These are phyloP conservation scores for Hypsopygia costalis DNA, from an alignment of 2,888 invertebrate genomes.

Conservation along the genomic window DNA sequence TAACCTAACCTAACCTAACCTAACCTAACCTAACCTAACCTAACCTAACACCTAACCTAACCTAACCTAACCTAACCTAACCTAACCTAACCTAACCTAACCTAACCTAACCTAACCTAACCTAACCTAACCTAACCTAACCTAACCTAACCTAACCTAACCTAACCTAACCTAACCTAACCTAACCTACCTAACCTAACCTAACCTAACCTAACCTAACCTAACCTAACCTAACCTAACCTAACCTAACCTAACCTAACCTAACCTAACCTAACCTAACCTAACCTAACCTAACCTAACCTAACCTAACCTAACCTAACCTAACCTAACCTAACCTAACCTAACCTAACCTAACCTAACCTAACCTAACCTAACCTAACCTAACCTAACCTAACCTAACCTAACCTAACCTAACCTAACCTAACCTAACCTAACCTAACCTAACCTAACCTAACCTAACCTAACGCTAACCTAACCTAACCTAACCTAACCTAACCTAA, in stretches of 20 bases:
- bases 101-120: slow-evolving; percentile 16
- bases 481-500: slow-evolving; percentile 12
- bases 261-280: slow-evolving; percentile 18
- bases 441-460: slow-evolving; percentile 13
- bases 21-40: slow-evolving; percentile 18
- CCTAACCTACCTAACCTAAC: slow-evolving; percentile 14
- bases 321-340: slow-evolving; percentile 14
- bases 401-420: slow-evolving; percentile 15
- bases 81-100: slow-evolving; percentile 14
- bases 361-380: slow-evolving; percentile 13
- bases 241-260: slow-evolving; percentile 15
- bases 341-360: slow-evolving; percentile 14
- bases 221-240: slow-evolving; percentile 17
- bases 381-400: slow-evolving; percentile 13
- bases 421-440: slow-evolving; percentile 13
- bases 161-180: slow-evolving; percentile 15
- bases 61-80: slow-evolving; percentile 14
- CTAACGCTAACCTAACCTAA: slow-evolving; percentile 11
- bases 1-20: slow-evolving; percentile 15
- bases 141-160: slow-evolving; percentile 14
- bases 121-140: slow-evolving; percentile 12
- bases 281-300: slow-evolving; percentile 15
- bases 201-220: slow-evolving; percentile 16
- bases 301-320: slow-evolving; percentile 12
- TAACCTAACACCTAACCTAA: slow-evolving; percentile 18